Evolutionary conservation across 2,888 invertebrate genomes (phyloP), one percentile per base, ranked within the genome.

Genomic region (Cyclophora punctaria): DNA sequence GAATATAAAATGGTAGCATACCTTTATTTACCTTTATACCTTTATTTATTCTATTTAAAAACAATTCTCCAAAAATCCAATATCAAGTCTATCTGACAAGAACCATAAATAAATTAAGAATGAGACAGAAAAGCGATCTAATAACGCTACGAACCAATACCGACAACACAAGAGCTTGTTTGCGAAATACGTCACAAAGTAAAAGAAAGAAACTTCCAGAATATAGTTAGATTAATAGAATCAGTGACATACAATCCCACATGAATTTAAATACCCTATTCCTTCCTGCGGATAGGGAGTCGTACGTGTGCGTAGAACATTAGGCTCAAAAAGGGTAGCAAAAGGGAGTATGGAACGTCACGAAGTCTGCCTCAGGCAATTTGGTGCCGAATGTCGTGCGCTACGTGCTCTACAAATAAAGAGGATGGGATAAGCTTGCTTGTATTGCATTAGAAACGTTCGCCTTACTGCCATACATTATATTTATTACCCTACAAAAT

Each of bases 391-490:
- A 86, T 86, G 86, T 87, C 86, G 81, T 77, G 77, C 62, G 67
- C 70, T 82, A 88, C 87, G 86, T 87, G 87, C 83, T 77, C 68
- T 70, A 83, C 84, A 83, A 83, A 85, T 85, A 86, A 83, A 86
- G 80, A 81, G 78, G 82, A 76, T 66, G 67, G 80, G 75, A 83
- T 82, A 77, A 79, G 80, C 73, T 75, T 71, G 62, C 73, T 71
- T 68, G 51, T 58, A 54, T 59, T 58, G 58, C 50, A 46, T 50
- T 52, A 48, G 49, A 34, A 51, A 33, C 54, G 55, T 54, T 56
- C 53, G 51, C 53, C 51, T 48, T 56, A 53, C 45, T 49, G 33
- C 45, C 40, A 44, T 49, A 53, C 53, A 52, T 47, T 41, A 47
- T 47, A 51, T 49, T 53, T 49, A 56, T 53, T 46, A 42, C 48